A percentile compares a stretch with the other conserved stretches of the same genome.
Evolutionary conservation across 2,113 vertebrate species (phyloP).

Genomic region (Opisthocomus hoazin): DNA sequence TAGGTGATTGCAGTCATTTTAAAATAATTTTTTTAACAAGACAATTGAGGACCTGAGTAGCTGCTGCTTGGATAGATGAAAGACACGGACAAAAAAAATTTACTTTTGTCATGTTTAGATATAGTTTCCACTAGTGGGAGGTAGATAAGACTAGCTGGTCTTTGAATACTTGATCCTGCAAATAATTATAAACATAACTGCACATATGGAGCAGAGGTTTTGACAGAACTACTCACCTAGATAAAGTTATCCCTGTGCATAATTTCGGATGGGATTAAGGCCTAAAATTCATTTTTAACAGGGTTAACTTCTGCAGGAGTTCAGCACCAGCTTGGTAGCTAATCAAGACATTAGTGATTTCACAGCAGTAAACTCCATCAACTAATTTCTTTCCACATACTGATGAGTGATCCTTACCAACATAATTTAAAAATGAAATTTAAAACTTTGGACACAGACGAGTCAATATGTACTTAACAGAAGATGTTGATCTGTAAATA

Average conservation of each 20-base stretch:
- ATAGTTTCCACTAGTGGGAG: conserved; percentile 36
- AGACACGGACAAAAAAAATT: background rate
- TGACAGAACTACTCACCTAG: background rate
- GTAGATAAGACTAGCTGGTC: conserved; percentile 56
- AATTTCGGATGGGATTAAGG: conserved; percentile 10
- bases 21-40: background rate
- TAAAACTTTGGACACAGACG: background rate
- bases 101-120: background rate
- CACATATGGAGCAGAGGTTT: background rate
- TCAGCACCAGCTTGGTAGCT: background rate
- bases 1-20: background rate
- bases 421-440: background rate
- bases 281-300: background rate
- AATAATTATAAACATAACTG: background rate
- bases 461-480: background rate
- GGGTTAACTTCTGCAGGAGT: background rate
- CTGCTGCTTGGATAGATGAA: conserved; percentile 14
- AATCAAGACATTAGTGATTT: background rate
- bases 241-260: background rate
- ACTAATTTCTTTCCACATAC: background rate
- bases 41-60: conserved; percentile 29
- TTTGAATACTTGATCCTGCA: conserved; percentile 28
- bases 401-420: background rate
- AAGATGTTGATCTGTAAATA: background rate
- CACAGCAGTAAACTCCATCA: background rate